phyloP scores from a whole-genome alignment of 1,140 invertebrate species.

The Drosophila navojoa region DNA sequence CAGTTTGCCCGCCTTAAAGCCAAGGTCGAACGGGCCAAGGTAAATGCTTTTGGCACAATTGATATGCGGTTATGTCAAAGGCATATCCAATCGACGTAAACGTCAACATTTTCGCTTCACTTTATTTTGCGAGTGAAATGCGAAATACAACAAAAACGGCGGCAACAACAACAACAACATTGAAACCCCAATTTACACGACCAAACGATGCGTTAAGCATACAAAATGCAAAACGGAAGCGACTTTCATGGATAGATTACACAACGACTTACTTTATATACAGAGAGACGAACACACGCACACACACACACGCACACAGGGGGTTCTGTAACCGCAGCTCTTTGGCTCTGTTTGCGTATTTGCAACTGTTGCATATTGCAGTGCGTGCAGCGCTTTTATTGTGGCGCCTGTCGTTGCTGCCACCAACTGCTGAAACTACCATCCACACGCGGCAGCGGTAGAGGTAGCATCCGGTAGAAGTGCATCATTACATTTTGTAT shows the following conservation, averaged over 20 bases:
- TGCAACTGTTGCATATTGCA: slow-evolving; percentile 73
- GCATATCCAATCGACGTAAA: slow-evolving; percentile 39
- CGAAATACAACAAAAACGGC: slow-evolving; percentile 19
- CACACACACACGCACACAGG: slow-evolving; percentile 3
- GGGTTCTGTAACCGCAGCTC: not conserved
- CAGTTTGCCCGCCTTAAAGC: slow-evolving; percentile 8
- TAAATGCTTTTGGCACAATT: slow-evolving; percentile 14
- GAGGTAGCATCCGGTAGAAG: slow-evolving; percentile 5
- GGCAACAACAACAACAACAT: slow-evolving; percentile 40
- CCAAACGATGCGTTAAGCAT: slow-evolving; percentile 72
- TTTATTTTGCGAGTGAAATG: slow-evolving; percentile 20
- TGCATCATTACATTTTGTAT: slow-evolving; percentile 35
- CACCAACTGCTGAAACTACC: slow-evolving; percentile 24
- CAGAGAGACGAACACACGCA: not conserved
- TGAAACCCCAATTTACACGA: slow-evolving; percentile 66
- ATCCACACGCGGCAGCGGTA: slow-evolving; percentile 35
- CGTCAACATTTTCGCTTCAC: slow-evolving; percentile 21
- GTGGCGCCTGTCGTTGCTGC: slow-evolving; percentile 32
- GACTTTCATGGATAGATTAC: slow-evolving; percentile 73
- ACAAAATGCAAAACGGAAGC: slow-evolving; percentile 72
- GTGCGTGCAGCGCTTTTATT: slow-evolving; percentile 62
- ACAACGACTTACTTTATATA: slow-evolving; percentile 49
- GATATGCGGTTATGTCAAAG: slow-evolving; percentile 40
- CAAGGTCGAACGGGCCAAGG: not conserved
- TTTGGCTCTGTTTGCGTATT: slow-evolving; percentile 34